Conservation (phyloP, 2,888 invertebrate species). For the Hybos culiciformis region DNA sequence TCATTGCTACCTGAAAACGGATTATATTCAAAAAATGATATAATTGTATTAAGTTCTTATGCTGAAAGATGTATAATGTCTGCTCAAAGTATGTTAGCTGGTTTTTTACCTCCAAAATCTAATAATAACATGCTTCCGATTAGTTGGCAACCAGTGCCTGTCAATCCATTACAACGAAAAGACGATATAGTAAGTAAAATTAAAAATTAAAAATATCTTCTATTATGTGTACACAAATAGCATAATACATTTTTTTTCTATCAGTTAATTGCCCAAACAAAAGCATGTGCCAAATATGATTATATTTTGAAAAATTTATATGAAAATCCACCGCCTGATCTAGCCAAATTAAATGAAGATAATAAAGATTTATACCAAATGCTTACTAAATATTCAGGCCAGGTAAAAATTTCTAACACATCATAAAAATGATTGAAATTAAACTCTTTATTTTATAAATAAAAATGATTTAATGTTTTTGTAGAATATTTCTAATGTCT, state of each 20-base stretch:
- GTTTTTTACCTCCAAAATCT: constrained; percentile 40
- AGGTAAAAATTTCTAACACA: constrained; percentile 22
- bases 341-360: constrained; percentile 38
- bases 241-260: not conserved
- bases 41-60: constrained; percentile 59
- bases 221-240: too few relatives aligned
- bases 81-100: constrained; percentile 62
- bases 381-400: constrained; percentile 44
- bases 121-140: constrained; percentile 32
- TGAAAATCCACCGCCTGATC: constrained; percentile 37
- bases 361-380: constrained; percentile 49
- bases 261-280: constrained; percentile 36
- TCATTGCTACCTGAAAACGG: constrained; percentile 46
- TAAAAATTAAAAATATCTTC: too few relatives aligned
- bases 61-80: constrained; percentile 77
- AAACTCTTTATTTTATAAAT: too few relatives aligned
- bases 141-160: constrained; percentile 77
- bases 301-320: constrained; percentile 38
- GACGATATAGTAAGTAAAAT: constrained; percentile 51
- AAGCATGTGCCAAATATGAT: constrained; percentile 42
- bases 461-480: too few relatives aligned
- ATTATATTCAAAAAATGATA: constrained; percentile 44
- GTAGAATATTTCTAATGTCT: constrained; percentile 41
- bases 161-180: constrained; percentile 57
- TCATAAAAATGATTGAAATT: too few relatives aligned